Evolutionary conservation across 2,888 invertebrate genomes (phyloP).

Genomic region (Anthophora plumipes): DNA sequence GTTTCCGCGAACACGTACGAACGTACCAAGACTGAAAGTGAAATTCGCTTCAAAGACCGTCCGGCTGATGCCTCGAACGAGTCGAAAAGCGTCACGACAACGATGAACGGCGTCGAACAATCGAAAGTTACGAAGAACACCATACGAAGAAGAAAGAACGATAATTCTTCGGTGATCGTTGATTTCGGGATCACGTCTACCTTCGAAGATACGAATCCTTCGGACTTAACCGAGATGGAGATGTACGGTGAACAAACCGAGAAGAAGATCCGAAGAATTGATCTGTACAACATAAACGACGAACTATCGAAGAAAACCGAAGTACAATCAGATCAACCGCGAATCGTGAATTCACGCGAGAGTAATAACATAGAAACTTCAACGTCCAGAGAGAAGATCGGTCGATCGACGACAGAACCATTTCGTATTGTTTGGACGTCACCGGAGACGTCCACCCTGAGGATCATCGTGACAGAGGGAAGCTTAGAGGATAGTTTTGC

Average conservation of each 20-base stretch:
- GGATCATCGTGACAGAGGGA: constrained; percentile 74
- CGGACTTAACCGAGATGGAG: constrained; percentile 6
- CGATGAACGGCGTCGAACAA: neutral
- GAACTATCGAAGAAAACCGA: neutral
- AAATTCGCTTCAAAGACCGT: constrained; percentile 36
- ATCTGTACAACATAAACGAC: constrained; percentile 16
- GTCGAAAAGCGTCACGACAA: neutral
- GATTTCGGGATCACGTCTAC: neutral
- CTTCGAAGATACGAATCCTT: neutral
- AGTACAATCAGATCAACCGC: constrained; percentile 7
- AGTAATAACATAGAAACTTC: constrained; percentile 62
- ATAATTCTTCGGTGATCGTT: neutral
- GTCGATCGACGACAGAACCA: constrained; percentile 39
- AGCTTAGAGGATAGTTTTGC: constrained; percentile 37
- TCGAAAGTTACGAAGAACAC: neutral
- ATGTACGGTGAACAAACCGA: constrained; percentile 44
- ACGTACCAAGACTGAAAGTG: constrained; percentile 48
- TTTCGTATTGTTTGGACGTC: constrained; percentile 43
- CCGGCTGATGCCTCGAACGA: constrained; percentile 3
- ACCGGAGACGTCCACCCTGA: constrained; percentile 65
- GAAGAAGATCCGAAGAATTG: constrained; percentile 29
- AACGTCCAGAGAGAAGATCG: constrained; percentile 50
- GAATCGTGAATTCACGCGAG: constrained; percentile 32
- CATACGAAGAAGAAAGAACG: neutral
- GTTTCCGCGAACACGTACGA: constrained; percentile 55